phyloP scores from a whole-genome alignment of 2,888 invertebrate genomes.

The Polydrusus pterygomalis region DNA sequence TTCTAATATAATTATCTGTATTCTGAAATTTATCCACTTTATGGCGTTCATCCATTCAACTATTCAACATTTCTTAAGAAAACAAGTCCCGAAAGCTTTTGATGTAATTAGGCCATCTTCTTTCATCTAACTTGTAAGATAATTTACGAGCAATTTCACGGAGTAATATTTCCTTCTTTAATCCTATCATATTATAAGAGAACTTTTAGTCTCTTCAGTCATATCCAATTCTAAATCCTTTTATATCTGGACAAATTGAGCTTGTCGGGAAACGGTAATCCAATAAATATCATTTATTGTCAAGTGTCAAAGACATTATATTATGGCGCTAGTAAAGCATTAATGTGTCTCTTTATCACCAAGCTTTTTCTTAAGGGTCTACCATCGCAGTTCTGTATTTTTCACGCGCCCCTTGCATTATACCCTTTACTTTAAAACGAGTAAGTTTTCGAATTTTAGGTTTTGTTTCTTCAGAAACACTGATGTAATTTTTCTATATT shows the following conservation, averaged over 20 bases:
- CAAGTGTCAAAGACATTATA: slow-evolving; percentile 26
- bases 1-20: too few relatives aligned
- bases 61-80: slow-evolving; percentile 6
- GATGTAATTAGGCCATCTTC: slow-evolving; percentile 17
- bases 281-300: slow-evolving; percentile 24
- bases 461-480: too few relatives aligned
- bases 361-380: neutral
- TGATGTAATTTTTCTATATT: too few relatives aligned
- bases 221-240: slow-evolving; percentile 41
- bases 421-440: too few relatives aligned
- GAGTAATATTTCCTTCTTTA: slow-evolving; percentile 25
- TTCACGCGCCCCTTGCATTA: too few relatives aligned
- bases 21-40: too few relatives aligned
- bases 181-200: slow-evolving; percentile 36
- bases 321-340: neutral
- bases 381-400: too few relatives aligned
- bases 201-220: slow-evolving; percentile 31
- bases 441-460: too few relatives aligned
- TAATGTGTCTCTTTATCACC: neutral
- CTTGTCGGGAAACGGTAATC: slow-evolving; percentile 30
- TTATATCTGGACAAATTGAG: slow-evolving; percentile 46
- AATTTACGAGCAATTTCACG: slow-evolving; percentile 34
- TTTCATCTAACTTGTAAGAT: slow-evolving; percentile 38
- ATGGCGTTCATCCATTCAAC: neutral
- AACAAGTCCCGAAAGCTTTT: slow-evolving; percentile 8